A percentile compares a stretch with the other conserved stretches of the same genome.
Evolutionary conservation across 64 coral and sea anemone species (phyloP).

Genomic region (Actinia tenebrosa): DNA sequence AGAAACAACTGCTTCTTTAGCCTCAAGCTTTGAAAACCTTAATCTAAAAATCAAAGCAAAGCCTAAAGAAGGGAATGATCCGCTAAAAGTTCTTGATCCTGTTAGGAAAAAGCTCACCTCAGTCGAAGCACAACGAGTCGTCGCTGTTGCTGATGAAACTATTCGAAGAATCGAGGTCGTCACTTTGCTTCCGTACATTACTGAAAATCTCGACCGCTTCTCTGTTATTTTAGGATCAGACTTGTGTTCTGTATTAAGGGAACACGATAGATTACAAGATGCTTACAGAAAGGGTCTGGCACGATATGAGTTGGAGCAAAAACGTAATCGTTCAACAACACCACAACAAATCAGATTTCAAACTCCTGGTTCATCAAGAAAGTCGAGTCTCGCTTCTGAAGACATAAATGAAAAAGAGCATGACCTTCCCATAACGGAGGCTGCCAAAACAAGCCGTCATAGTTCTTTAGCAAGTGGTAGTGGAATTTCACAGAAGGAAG

Average conservation of each 20-base stretch:
- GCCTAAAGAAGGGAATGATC: slow-evolving; percentile 71
- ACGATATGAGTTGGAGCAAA: slow-evolving; percentile 62
- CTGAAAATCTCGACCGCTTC: slow-evolving; percentile 80
- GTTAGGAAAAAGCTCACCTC: slow-evolving; percentile 92
- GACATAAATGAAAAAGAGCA: neutral
- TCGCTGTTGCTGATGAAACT: slow-evolving; percentile 79
- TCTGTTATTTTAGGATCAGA: slow-evolving; percentile 83
- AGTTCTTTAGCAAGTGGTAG: slow-evolving; percentile 36
- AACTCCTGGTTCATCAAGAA: slow-evolving; percentile 32
- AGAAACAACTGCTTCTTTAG: slow-evolving; percentile 79
- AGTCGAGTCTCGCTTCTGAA: slow-evolving; percentile 4
- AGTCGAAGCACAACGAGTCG: slow-evolving; percentile 88
- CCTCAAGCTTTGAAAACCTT: slow-evolving; percentile 83
- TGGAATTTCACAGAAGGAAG: neutral
- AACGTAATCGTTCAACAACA: slow-evolving; percentile 40
- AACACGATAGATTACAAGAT: slow-evolving; percentile 76
- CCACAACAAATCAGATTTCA: slow-evolving; percentile 10
- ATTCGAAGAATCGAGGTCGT: slow-evolving; percentile 82
- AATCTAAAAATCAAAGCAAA: slow-evolving; percentile 55
- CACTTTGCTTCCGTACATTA: slow-evolving; percentile 77
- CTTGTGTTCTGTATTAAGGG: slow-evolving; percentile 52
- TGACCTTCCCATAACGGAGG: neutral
- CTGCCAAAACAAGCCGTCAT: neutral
- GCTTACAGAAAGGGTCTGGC: slow-evolving; percentile 78
- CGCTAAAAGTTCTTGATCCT: slow-evolving; percentile 90